phyloP scores from a whole-genome alignment of 1,140 invertebrate species.

The Drosophila bocqueti region DNA sequence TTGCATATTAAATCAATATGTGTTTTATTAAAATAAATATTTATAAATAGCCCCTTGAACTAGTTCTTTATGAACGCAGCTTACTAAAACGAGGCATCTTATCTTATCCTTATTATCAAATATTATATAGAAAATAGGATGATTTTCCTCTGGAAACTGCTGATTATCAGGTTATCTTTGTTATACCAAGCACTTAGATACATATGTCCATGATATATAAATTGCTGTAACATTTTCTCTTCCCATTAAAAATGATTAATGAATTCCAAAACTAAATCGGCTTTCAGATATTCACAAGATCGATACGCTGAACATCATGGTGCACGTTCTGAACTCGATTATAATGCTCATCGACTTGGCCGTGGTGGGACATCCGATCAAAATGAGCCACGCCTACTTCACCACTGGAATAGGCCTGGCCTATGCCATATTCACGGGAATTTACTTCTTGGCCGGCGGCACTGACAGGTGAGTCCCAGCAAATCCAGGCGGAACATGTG shows the following conservation, averaged over 20 bases:
- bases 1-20: not conserved
- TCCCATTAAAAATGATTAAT: not conserved
- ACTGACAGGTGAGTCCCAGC: constrained; percentile 85
- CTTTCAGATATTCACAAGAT: constrained; percentile 82
- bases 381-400: constrained; percentile 88
- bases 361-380: constrained; percentile 88
- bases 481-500: not conserved
- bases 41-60: not conserved
- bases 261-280: not conserved
- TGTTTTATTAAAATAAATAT: not conserved
- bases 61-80: not conserved
- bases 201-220: no score
- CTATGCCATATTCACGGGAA: constrained; percentile 88
- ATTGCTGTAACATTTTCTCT: not conserved
- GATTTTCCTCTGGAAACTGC: not conserved
- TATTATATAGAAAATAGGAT: not conserved
- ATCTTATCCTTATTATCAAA: not conserved
- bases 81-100: not conserved
- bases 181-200: no score
- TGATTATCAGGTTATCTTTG: no score
- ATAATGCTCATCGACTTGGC: constrained; percentile 89
- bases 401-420: constrained; percentile 86
- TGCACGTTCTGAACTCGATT: constrained; percentile 88
- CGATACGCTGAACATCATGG: constrained; percentile 87
- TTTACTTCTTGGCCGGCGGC: constrained; percentile 89